Evolutionary conservation across 37 sponge, comb jelly and placozoan species (phyloP).

Genomic region (Aphrocallistes beatrix): DNA sequence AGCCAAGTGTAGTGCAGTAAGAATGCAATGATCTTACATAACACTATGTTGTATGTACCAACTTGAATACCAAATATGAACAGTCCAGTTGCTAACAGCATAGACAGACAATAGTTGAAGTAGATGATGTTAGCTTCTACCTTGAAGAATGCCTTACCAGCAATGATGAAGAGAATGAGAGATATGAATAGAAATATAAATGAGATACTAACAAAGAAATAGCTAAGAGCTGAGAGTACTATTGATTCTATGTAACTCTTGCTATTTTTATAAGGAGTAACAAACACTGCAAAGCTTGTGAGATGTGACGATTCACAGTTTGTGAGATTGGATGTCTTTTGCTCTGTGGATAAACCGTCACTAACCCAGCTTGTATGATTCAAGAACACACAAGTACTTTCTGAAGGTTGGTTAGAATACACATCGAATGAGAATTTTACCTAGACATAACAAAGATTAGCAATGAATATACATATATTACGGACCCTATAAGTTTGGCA

Average conservation of each 20-base stretch:
- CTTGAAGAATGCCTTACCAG: constrained; percentile 11
- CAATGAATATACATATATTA: too few species aligned
- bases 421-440: too few species aligned
- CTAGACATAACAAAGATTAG: too few species aligned
- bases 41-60: background rate
- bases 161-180: background rate
- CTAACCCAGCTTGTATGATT: background rate
- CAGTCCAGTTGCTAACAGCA: background rate
- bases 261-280: background rate
- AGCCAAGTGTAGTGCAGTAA: background rate
- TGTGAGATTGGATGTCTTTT: background rate
- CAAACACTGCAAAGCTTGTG: background rate
- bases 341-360: background rate
- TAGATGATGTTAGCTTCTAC: background rate
- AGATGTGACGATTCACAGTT: background rate
- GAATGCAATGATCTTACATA: background rate
- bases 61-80: background rate
- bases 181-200: background rate
- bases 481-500: too few species aligned
- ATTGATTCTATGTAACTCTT: background rate
- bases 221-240: background rate
- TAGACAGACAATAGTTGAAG: background rate
- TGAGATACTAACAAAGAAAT: background rate
- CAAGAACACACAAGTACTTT: background rate
- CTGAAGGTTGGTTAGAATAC: too few species aligned